Conservation (phyloP, 2,888 invertebrate species). For the Diarsia mendica region DNA sequence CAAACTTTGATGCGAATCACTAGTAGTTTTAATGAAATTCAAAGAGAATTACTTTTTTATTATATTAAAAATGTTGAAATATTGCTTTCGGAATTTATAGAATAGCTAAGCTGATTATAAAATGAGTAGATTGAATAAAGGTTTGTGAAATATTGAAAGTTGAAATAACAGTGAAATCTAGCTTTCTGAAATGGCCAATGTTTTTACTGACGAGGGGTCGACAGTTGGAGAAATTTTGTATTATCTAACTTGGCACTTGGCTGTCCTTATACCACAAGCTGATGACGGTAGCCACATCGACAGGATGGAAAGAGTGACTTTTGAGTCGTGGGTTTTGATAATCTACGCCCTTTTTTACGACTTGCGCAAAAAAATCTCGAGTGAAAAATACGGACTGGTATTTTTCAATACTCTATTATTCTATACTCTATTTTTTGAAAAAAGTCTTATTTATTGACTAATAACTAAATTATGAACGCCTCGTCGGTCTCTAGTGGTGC, state of each 20-base stretch:
- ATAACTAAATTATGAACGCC: no score
- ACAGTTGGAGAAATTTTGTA: slow-evolving; percentile 6
- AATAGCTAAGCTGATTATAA: slow-evolving; percentile 20
- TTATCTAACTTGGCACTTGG: slow-evolving; percentile 31
- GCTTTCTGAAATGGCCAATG: neutral
- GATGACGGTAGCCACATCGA: neutral
- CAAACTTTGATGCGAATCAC: slow-evolving; percentile 40
- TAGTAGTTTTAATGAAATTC: slow-evolving; percentile 56
- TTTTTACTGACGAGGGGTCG: slow-evolving; percentile 23
- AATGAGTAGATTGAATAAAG: slow-evolving; percentile 3
- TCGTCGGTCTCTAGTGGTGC: no score
- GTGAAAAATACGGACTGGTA: no score
- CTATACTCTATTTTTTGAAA: no score
- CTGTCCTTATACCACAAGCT: neutral
- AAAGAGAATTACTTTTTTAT: slow-evolving; percentile 29
- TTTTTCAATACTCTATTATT: no score
- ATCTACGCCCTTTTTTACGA: neutral
- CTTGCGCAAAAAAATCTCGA: neutral
- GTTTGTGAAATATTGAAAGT: slow-evolving; percentile 9
- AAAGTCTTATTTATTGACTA: no score
- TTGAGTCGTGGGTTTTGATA: neutral
- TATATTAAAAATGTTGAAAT: slow-evolving; percentile 38
- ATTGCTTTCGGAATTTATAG: slow-evolving; percentile 9
- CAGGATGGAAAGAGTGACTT: neutral
- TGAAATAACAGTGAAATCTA: slow-evolving; percentile 9